Evolutionary conservation across 2,797 vertebrate species (phyloP), one percentile per base, ranked within the genome.

Genomic region (Triplophysa bombifrons): DNA sequence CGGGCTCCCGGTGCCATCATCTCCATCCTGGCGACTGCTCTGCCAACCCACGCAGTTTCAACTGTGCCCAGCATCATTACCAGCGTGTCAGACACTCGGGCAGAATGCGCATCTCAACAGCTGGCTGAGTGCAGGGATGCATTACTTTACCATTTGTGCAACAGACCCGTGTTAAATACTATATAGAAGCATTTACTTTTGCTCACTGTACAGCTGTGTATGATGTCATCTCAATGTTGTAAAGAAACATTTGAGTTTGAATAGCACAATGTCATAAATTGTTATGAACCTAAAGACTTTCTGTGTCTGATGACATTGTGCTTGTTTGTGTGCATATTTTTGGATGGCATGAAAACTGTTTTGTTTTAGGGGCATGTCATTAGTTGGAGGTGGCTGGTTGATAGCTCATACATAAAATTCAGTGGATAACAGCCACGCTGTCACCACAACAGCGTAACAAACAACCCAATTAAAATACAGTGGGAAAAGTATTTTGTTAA

Each of bases 91-190:
- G 61, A 66, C 2, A 14, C 63, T 53, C 20, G 20, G 41, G 38
- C 20, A 20, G 5, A 25, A 64, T 41, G 10, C 34, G 51, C n/a
- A 68, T 27, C 20, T 3, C 66, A 68, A 50, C 66, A 68, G 66
- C 66, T 68, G 46, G 25, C 30, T 16, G 14, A 34, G 8, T 13
- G 34, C 53, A 19, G 13, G 63, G 8, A 41, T 38, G 63, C 34
- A 41, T 65, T 65, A 65, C 63, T 44, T 38, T 65, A n/a, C 34
- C 63, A 65, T 65, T 65, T 65, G 34, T n/a, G 4, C 38, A 65
- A 20, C 10, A 65, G 63, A 65, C 19, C 34, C 19, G 19, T 19
- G 30, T 12, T 65, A 65, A 41, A 65, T 41, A n/a, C 6, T 9
- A 44, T 20, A 41, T n/a, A 41, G 63, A 65, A 41, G 34, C 9